Base-by-base conservation (phyloP, 2,113 vertebrate species). In the Aspiorhynchus laticeps region DNA sequence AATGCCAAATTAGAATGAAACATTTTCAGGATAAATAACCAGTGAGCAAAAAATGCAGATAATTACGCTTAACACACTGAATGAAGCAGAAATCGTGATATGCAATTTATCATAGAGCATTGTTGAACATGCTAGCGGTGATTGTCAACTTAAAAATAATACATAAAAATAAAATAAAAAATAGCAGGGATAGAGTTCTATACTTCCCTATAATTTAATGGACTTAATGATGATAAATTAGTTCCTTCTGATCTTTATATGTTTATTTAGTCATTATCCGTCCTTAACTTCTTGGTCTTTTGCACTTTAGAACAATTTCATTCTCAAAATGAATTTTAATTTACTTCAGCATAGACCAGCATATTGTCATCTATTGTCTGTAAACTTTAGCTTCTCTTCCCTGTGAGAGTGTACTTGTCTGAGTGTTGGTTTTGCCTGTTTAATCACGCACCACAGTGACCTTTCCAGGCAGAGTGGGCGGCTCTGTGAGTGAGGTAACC, bases 381-480 rank as follows among this genome's bases (percentile, higher is more conserved):
- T 36, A 7, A 73, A 73, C 31, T 33, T 21, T 73, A 73, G 41
- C 2, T 51, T 24, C 17, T 73, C 69, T 12, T 38, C 2, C 69
- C 19, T 24, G 4, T 73, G 36, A 38, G 7, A 33, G 69, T 2
- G 21, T 74, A n/a, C 21, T 43, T 43, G 36, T 74, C 36, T 14
- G 10, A 74, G 36, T 43, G 36, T 74, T 74, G 38, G 10, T 56
- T 61, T 59, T 61, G 78, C 12, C 12, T 38, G 6, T 61, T 38
- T 41, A 80, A 53, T 80, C 63, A 56, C 31, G 7, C 46, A 38
- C 33, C 51, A 9, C 31, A 80, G 76, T 80, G 85, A 86, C 76
- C 61, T 79, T 86, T 86, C 46, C 65, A 28, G 31, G n/a, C 38
- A 36, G 84, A 78, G n/a, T 77, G 26, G 33, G 84, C 24, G 61